Conservation (phyloP, 2,113 vertebrate genomes). For the Phalacrocorax pelagicus region DNA sequence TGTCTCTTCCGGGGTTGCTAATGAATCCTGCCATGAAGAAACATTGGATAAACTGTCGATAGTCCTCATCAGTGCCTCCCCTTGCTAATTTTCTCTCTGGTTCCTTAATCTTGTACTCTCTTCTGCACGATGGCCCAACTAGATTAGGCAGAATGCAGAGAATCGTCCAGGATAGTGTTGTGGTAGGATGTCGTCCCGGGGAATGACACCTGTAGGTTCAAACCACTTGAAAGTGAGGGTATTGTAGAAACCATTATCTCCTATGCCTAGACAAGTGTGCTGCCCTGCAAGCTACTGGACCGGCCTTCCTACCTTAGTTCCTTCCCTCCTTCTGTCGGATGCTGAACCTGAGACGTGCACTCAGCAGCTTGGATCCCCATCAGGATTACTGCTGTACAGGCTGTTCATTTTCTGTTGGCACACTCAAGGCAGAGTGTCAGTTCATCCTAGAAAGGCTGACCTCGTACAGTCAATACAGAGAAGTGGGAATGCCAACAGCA, state of each 20-base stretch:
- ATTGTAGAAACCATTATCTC: neutral
- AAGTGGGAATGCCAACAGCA: neutral
- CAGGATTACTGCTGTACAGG: neutral
- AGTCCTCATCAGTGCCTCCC: neutral
- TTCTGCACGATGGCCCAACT: neutral
- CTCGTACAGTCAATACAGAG: accelerated
- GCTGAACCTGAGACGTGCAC: neutral
- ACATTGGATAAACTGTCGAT: neutral
- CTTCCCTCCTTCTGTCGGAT: neutral
- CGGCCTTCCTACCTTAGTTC: neutral
- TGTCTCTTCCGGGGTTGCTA: neutral
- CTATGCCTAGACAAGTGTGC: neutral
- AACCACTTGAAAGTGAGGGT: neutral
- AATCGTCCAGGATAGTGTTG: neutral
- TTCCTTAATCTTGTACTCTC: neutral
- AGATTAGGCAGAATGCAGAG: neutral
- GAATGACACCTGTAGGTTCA: neutral
- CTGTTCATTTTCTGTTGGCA: neutral
- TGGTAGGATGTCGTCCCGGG: neutral
- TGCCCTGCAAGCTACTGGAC: neutral
- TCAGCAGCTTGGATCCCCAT: neutral
- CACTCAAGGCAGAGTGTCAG: neutral
- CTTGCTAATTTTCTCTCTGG: neutral
- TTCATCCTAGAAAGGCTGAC: neutral
- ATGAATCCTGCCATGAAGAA: neutral